Evolutionary conservation across 2,888 invertebrate genomes (phyloP).

Genomic region (Acanthococcus lagerstroemiae): DNA sequence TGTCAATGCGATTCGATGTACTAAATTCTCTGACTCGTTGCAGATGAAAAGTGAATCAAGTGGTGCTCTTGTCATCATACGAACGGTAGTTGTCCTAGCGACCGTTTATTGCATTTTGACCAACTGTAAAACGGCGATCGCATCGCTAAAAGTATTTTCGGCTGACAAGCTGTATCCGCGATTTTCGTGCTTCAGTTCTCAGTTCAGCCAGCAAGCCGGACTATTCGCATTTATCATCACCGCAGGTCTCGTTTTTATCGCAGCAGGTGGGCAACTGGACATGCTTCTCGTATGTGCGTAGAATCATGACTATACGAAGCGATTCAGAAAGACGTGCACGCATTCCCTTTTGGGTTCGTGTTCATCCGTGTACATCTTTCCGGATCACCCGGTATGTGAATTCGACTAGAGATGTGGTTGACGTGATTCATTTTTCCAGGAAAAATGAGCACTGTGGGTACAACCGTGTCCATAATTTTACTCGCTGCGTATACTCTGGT

Average conservation of each 20-base stretch:
- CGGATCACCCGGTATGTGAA: no score
- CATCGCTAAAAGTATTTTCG: constrained; percentile 14
- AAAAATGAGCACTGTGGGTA: constrained; percentile 78
- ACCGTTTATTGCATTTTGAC: constrained; percentile 20
- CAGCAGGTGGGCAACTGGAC: no score
- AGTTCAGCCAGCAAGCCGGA: constrained; percentile 15
- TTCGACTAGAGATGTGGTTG: neutral
- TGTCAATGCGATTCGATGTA: neutral
- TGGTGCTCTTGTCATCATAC: neutral
- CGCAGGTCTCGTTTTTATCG: constrained; percentile 2
- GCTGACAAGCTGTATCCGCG: constrained; percentile 18
- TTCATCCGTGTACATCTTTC: no score
- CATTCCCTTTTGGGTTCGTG: no score
- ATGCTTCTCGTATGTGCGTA: no score
- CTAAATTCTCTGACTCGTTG: neutral
- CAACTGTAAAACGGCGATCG: constrained; percentile 19
- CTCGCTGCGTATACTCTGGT: constrained; percentile 85
- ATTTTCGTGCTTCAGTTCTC: constrained; percentile 8
- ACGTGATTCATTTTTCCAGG: constrained; percentile 45
- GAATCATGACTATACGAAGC: no score
- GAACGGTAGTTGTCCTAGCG: neutral
- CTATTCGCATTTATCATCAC: constrained; percentile 18
- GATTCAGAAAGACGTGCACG: no score
- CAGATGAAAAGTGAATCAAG: neutral
- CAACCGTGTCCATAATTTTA: constrained; percentile 88